Percentiles rank a stretch among this genome's conserved stretches.
Conservation (phyloP, 2,113 vertebrate species). For the Gasterosteus nipponicus region DNA sequence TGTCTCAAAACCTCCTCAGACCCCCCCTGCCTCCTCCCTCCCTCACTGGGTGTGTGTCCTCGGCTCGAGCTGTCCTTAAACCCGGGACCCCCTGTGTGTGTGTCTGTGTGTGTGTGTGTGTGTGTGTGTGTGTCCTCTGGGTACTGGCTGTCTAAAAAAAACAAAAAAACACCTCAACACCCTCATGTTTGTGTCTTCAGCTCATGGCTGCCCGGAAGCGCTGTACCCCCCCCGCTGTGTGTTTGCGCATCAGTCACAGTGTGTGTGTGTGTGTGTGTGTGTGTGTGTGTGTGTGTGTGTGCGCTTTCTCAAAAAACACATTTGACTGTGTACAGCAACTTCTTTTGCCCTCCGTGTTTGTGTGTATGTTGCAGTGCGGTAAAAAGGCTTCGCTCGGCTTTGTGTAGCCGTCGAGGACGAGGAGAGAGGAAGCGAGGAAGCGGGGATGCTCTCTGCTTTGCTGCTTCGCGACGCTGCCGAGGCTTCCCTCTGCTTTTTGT, state of each 20-base stretch:
- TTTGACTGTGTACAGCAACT: conserved; percentile 43
- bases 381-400: conserved; percentile 67
- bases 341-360: conserved; percentile 43
- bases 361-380: conserved; percentile 72
- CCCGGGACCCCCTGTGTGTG: conserved; percentile 44
- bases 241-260: conserved; percentile 20
- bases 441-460: conserved; percentile 47
- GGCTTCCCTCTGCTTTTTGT: conserved; percentile 51
- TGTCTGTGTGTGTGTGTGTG: conserved; percentile 55
- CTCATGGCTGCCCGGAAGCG: conserved; percentile 52
- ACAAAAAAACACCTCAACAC: conserved; percentile 40
- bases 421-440: conserved; percentile 22
- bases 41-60: conserved; percentile 56
- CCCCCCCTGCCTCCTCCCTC: conserved; percentile 14
- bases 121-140: conserved; percentile 57
- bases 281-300: conserved; percentile 38
- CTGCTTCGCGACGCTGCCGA: conserved; percentile 57
- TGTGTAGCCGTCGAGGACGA: conserved; percentile 44
- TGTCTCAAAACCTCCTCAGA: conserved; percentile 48
- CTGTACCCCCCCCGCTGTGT: conserved; percentile 48
- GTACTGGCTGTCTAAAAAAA: conserved; percentile 40
- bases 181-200: conserved; percentile 55
- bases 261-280: conserved; percentile 17
- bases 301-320: conserved; percentile 33
- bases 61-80: conserved; percentile 48